These are phyloP conservation scores for Scaptodrosophila lebanonensis DNA, from an alignment of 1,140 invertebrate species.

Conservation along the genomic window DNA sequence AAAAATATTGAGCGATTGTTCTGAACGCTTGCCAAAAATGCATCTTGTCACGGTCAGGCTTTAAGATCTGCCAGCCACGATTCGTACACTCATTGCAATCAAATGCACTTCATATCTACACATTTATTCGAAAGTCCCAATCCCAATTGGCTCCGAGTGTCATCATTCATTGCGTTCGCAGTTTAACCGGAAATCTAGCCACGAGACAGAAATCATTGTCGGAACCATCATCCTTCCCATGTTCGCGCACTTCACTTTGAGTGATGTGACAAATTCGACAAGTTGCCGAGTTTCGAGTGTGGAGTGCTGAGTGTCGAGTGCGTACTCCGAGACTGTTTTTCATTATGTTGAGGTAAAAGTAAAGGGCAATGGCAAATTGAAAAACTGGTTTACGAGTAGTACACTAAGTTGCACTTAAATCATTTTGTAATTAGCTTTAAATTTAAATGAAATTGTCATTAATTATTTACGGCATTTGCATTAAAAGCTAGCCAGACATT, in stretches of 20 bases:
- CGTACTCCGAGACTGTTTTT: too few species aligned
- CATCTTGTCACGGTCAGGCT: conserved; percentile 42
- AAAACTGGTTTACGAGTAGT: conserved; percentile 49
- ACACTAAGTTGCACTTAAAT: conserved; percentile 63
- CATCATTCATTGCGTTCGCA: conserved; percentile 46
- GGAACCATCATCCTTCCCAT: neutral
- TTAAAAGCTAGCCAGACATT: neutral
- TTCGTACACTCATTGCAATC: conserved; percentile 19
- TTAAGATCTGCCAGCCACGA: conserved; percentile 1
- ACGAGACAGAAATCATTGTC: conserved; percentile 5
- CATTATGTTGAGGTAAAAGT: too few species aligned
- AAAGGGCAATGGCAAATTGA: too few species aligned
- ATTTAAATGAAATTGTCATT: conserved; percentile 68
- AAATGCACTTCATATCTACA: conserved; percentile 24
- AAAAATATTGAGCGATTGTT: conserved; percentile 60
- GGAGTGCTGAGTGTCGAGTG: too few species aligned
- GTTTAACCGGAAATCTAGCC: conserved; percentile 22
- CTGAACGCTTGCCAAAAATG: conserved; percentile 21
- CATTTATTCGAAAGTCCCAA: too few species aligned
- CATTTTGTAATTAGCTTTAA: conserved; percentile 50
- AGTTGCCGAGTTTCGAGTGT: conserved; percentile 47
- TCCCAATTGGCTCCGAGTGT: conserved; percentile 60
- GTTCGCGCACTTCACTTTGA: conserved; percentile 42
- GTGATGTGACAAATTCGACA: conserved; percentile 66
- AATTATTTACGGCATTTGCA: conserved; percentile 24